These are phyloP conservation scores for Cheilosia vulpina DNA, from an alignment of 2,888 invertebrate genomes.

Conservation along the genomic window DNA sequence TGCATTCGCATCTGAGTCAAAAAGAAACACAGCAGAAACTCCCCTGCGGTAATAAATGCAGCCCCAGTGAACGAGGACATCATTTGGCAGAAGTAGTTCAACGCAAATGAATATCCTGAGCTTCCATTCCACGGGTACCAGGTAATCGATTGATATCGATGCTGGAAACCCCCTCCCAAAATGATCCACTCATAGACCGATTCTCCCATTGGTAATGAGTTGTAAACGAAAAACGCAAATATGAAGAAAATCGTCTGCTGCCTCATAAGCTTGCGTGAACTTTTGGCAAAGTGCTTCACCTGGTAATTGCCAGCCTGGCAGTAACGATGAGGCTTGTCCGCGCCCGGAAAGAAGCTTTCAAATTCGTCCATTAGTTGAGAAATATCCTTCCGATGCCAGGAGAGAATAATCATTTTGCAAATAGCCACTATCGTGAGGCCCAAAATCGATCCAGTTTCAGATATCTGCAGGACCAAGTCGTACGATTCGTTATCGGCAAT, in stretches of 20 bases:
- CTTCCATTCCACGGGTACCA: constrained; percentile 81
- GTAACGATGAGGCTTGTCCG: not conserved
- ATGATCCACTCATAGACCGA: constrained; percentile 76
- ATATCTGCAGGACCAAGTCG: constrained; percentile 74
- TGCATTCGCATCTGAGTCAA: constrained; percentile 79
- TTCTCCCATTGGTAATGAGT: constrained; percentile 77
- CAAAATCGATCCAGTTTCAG: constrained; percentile 78
- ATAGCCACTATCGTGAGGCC: constrained; percentile 76
- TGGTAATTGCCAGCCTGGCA: constrained; percentile 61
- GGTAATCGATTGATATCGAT: constrained; percentile 79
- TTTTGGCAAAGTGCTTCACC: constrained; percentile 74
- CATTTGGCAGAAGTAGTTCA: constrained; percentile 77
- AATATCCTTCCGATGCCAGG: constrained; percentile 75
- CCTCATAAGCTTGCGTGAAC: constrained; percentile 77
- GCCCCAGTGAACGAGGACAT: constrained; percentile 76
- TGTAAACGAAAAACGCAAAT: constrained; percentile 77
- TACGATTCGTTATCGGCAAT: constrained; percentile 46
- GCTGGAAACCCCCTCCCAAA: constrained; percentile 68
- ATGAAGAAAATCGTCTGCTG: constrained; percentile 76
- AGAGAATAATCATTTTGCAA: constrained; percentile 78
- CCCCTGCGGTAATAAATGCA: constrained; percentile 77
- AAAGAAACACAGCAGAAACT: constrained; percentile 79
- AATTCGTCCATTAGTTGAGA: constrained; percentile 75
- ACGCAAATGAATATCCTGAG: constrained; percentile 66
- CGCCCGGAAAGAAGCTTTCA: constrained; percentile 70